phyloP scores from a whole-genome alignment of 2,888 invertebrate species.

The Tetropium fuscum region DNA sequence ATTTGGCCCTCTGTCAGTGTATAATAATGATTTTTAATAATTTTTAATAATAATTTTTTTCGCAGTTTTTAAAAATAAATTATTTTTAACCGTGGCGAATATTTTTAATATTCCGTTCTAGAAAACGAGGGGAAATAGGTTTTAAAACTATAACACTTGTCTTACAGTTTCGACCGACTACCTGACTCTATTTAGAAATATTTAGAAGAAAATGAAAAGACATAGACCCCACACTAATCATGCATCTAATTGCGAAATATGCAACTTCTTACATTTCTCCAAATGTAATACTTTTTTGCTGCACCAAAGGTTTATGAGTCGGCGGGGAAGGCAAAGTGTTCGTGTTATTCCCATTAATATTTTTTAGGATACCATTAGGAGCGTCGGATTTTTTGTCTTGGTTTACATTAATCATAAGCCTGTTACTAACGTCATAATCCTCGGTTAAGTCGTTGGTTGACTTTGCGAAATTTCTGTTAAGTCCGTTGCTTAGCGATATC shows the following conservation, averaged over 20 bases:
- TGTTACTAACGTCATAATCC: slow-evolving; percentile 50
- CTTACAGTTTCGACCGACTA: too few relatives aligned
- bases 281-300: slow-evolving; percentile 67
- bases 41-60: too few relatives aligned
- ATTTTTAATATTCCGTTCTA: too few relatives aligned
- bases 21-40: too few relatives aligned
- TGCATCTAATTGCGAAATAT: too few relatives aligned
- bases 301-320: slow-evolving; percentile 57
- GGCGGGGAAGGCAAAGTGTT: slow-evolving; percentile 37
- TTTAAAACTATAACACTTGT: too few relatives aligned
- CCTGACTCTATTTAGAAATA: too few relatives aligned
- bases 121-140: too few relatives aligned
- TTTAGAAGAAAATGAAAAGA: not conserved
- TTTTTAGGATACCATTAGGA: slow-evolving; percentile 69
- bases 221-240: slow-evolving; percentile 10
- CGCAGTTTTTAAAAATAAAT: too few relatives aligned
- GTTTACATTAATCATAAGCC: slow-evolving; percentile 61
- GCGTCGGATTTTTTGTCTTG: slow-evolving; percentile 57
- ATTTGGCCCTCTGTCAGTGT: too few relatives aligned
- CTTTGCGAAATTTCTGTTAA: slow-evolving; percentile 59
- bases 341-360: slow-evolving; percentile 54
- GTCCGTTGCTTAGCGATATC: slow-evolving; percentile 59
- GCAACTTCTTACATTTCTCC: slow-evolving; percentile 65
- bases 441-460: slow-evolving; percentile 58
- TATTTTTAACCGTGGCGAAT: too few relatives aligned